Base-by-base conservation (phyloP, 2,888 invertebrate genomes). In the Ophion costatus region DNA sequence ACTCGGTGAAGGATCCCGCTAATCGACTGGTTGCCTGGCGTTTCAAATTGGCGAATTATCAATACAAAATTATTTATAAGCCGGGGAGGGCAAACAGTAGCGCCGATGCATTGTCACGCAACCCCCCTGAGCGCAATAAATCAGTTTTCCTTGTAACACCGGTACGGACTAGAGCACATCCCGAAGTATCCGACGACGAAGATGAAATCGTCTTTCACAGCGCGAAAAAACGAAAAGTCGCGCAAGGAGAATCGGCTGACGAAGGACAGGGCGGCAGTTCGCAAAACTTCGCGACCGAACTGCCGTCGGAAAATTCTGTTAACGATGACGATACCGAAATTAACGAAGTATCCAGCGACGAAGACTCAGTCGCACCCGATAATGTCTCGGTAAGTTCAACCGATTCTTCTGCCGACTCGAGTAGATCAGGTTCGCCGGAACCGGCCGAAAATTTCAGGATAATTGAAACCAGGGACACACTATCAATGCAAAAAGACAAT, bases 31-130 rank as follows among this genome's bases (percentile, higher is more conserved):
- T 88, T 6, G 67, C 90, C 33, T 92, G 90, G 91, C 57, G 88
- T 11, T 76, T 91, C 2, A 81, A 86, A 77, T 73, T 91, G 6
- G 87, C 88, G 82, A 91, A 91, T 79, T 91, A 88, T 76, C 86
- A 89, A 20, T 91, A 89, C 63, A 87, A 90, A 75, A 90, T 92
- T 1, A n/a, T 83, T 6, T 91, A 92, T 61, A 90, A 90, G 80
- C 85, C 88, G 7, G 91, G 92, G n/a, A 84, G 80, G 76, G 22
- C 73, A 17, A 92, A 92, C 78, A 67, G 86, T n/a, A 90, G 90
- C 82, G 92, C 90, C 3, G 92, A 92, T 63, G 89, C 88, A 14
- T 71, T 90, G 20, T 88, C 87, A 7, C 38, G 84, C 1, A 85
- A 87, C 20, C 85, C 87, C 17, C 66, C 63, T 22, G 71, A 73